These are phyloP conservation scores for Hirtodrosophila duncani DNA, from an alignment of 2,888 invertebrate species.

Conservation along the genomic window DNA sequence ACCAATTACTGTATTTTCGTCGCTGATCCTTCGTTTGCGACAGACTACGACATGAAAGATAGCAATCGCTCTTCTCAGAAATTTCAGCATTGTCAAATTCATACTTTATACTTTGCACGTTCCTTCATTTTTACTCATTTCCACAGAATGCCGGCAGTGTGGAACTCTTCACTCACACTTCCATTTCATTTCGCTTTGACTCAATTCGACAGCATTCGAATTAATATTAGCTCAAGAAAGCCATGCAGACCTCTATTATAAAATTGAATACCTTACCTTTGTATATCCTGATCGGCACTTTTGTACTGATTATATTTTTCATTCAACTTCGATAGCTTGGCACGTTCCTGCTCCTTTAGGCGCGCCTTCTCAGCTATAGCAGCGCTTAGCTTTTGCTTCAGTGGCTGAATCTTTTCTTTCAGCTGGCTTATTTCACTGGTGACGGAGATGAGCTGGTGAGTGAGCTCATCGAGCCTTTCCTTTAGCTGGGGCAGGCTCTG, in stretches of 20 bases:
- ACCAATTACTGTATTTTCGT: too few relatives aligned
- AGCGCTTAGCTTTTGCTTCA: constrained; percentile 57
- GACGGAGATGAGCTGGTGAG: constrained; percentile 59
- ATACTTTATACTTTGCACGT: too few relatives aligned
- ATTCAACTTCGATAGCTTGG: constrained; percentile 55
- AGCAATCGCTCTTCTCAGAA: too few relatives aligned
- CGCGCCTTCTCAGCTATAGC: constrained; percentile 77
- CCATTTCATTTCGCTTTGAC: too few relatives aligned
- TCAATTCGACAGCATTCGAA: too few relatives aligned
- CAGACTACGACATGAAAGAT: too few relatives aligned
- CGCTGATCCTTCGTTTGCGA: too few relatives aligned
- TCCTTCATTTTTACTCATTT: too few relatives aligned
- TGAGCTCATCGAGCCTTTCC: constrained; percentile 63
- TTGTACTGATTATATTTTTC: constrained; percentile 60
- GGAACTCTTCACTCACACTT: too few relatives aligned
- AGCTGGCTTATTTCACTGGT: constrained; percentile 75
- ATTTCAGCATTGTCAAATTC: background rate
- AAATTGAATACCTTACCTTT: constrained; percentile 50
- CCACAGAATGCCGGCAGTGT: too few relatives aligned
- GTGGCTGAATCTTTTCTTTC: constrained; percentile 78
- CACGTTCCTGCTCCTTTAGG: constrained; percentile 63
- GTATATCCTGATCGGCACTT: constrained; percentile 73
- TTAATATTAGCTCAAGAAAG: too few relatives aligned
- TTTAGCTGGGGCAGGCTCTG: constrained; percentile 78
- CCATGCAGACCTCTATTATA: too few relatives aligned